Percentiles rank a stretch among this genome's conserved stretches.
phyloP scores from a whole-genome alignment of 2,113 vertebrate species.

The Crotalus horridus region DNA sequence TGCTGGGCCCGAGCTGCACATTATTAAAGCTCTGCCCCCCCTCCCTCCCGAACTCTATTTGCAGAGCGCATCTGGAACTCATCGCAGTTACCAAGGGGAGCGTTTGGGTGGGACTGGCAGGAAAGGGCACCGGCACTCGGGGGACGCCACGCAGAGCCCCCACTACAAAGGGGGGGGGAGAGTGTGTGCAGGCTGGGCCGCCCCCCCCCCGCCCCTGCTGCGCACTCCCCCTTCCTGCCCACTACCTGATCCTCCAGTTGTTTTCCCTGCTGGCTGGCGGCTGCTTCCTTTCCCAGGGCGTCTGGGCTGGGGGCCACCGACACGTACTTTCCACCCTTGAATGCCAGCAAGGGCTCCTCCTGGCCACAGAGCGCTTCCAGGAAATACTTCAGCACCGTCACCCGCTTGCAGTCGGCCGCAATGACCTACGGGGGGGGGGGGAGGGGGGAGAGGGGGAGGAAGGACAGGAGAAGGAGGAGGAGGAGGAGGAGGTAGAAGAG shows the following conservation, averaged over 20 bases:
- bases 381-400: constrained; percentile 99
- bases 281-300: constrained; percentile 79
- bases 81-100: constrained; percentile 64
- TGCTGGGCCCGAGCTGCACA: constrained; percentile 53
- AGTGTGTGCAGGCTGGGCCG: constrained; percentile 49
- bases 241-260: constrained; percentile 96
- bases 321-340: constrained; percentile 98
- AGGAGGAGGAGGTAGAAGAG: too few species aligned
- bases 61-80: constrained; percentile 77
- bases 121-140: constrained; percentile 64
- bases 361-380: constrained; percentile 98
- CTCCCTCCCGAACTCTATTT: constrained; percentile 48
- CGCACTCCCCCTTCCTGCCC: constrained; percentile 66
- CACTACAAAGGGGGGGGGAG: constrained; percentile 67
- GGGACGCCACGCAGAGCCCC: constrained; percentile 53
- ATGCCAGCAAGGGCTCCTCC: constrained; percentile 97
- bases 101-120: constrained; percentile 62
- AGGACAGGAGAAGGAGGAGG: too few species aligned
- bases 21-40: constrained; percentile 68
- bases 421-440: constrained; percentile 80
- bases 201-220: constrained; percentile 55
- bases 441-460: constrained; percentile 19
- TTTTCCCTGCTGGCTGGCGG: constrained; percentile 81
- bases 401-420: constrained; percentile 96
- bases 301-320: constrained; percentile 88